phyloP scores from a whole-genome alignment of 1,140 invertebrate genomes.

The Idris sp. region DNA sequence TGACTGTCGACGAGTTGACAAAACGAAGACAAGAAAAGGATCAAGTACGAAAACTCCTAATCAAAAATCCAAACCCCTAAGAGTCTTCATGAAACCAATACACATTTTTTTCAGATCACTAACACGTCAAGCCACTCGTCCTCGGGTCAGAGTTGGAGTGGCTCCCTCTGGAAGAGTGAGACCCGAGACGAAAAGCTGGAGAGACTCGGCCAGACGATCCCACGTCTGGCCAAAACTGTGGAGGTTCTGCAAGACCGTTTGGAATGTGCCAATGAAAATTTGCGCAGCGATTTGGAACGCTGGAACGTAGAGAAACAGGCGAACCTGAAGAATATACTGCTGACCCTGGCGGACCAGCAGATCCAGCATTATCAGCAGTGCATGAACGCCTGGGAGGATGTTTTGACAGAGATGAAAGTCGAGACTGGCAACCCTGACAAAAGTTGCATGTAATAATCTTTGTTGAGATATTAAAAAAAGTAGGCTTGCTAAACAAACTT shows the following conservation, averaged over 20 bases:
- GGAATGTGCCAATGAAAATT: constrained; percentile 85
- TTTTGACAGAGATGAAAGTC: constrained; percentile 74
- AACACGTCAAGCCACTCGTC: constrained; percentile 60
- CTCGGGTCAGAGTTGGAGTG: constrained; percentile 72
- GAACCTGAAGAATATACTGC: constrained; percentile 83
- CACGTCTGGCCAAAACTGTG: constrained; percentile 79
- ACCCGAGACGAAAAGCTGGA: constrained; percentile 80
- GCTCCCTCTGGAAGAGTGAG: constrained; percentile 80
- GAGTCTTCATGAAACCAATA: too few species aligned
- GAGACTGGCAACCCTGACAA: constrained; percentile 68
- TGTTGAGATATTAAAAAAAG: too few species aligned
- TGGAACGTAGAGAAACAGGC: constrained; percentile 85
- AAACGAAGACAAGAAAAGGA: constrained; percentile 83
- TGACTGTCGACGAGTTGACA: constrained; percentile 82
- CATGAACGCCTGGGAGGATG: constrained; percentile 82
- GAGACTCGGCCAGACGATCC: constrained; percentile 78
- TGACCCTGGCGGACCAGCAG: constrained; percentile 83
- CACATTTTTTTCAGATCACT: not conserved
- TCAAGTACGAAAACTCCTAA: constrained; percentile 80
- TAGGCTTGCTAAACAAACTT: too few species aligned
- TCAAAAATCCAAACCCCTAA: too few species aligned
- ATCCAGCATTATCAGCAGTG: constrained; percentile 84
- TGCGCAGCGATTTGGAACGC: constrained; percentile 84
- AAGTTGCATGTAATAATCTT: constrained; percentile 45
- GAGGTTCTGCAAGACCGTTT: constrained; percentile 83